Base-by-base conservation (phyloP, 2,797 vertebrate genomes). In the Gila robusta region DNA sequence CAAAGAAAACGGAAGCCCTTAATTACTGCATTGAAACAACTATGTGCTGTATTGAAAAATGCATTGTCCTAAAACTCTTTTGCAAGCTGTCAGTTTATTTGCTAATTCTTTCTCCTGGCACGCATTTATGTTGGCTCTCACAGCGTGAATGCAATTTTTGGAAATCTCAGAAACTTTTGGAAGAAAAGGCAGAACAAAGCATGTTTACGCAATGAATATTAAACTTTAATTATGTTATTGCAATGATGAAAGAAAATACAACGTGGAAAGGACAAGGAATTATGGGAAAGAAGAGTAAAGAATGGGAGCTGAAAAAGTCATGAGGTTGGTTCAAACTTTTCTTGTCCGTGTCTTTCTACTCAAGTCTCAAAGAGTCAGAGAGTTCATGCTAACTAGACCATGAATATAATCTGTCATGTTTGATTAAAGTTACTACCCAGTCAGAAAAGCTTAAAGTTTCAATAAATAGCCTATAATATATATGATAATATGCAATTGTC, bases 1-100 rank as follows among this genome's bases (percentile, higher is more conserved):
- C 77, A 54, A 80, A 78, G 72, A 78, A 83, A 83, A 66, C 8
- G 54, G 81, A 66, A 79, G 62, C 86, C 56, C 64, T 88, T 87
- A 86, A 88, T 86, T 86, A 81, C 76, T 37, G 70, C 71, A 62
- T 67, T 83, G 73, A 77, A 89, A 84, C n/a, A 64, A 74, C 76
- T 71, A 28, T 76, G 66, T 77, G 79, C 72, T 82, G 70, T 71
- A 70, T 84, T 32, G 71, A 88, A 79, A 59, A 70, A 11, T 35
- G 56, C 64, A 56, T 80, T 87, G 76, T 87, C 87, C 44, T 79
- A 44, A 81, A 80, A 81, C 67, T 80, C 71, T 71, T 87, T 86
- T 64, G 70, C 79, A 62, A 72, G 81, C 70, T 81, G 72, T 81
- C 87, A 85, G 32, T 85, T 81, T 85, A 66, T 83, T 83, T 78